These are phyloP conservation scores for Luscinia megarhynchos DNA, from an alignment of 2,797 vertebrate genomes.

Conservation along the genomic window DNA sequence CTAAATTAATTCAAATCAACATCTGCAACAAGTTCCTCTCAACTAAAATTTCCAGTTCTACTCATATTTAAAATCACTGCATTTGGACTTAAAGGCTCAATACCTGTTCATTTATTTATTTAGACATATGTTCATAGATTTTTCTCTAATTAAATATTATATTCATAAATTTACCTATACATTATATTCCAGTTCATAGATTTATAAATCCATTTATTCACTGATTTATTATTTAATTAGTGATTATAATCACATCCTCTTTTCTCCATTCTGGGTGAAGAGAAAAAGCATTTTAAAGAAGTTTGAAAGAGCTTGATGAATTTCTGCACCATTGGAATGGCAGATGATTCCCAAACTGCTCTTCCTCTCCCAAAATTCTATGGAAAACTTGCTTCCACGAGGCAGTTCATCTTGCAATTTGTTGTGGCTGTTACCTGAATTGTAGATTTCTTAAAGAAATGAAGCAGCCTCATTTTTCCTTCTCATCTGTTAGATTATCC, in stretches of 20 bases:
- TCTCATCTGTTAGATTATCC: neutral
- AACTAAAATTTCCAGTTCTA: neutral
- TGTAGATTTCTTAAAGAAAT: neutral
- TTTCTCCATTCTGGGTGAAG: neutral
- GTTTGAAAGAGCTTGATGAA: neutral
- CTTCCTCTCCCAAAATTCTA: neutral
- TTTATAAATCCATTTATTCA: neutral
- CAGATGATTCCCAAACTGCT: neutral
- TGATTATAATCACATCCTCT: neutral
- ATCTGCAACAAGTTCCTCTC: neutral
- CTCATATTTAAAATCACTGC: neutral
- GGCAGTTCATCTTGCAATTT: neutral
- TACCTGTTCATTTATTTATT: neutral
- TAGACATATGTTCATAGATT: neutral
- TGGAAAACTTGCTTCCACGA: neutral
- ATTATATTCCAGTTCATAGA: rapidly evolving
- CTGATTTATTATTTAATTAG: neutral
- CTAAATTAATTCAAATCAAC: neutral
- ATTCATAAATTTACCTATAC: too few species aligned
- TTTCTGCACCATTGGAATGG: neutral
- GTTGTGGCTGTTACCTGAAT: neutral
- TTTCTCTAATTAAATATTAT: neutral
- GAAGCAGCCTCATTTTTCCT: neutral
- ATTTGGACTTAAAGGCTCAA: neutral
- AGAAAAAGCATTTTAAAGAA: neutral